Evolutionary conservation across 2,888 invertebrate species (phyloP).

Genomic region (Disparrhopalites patrizii): DNA sequence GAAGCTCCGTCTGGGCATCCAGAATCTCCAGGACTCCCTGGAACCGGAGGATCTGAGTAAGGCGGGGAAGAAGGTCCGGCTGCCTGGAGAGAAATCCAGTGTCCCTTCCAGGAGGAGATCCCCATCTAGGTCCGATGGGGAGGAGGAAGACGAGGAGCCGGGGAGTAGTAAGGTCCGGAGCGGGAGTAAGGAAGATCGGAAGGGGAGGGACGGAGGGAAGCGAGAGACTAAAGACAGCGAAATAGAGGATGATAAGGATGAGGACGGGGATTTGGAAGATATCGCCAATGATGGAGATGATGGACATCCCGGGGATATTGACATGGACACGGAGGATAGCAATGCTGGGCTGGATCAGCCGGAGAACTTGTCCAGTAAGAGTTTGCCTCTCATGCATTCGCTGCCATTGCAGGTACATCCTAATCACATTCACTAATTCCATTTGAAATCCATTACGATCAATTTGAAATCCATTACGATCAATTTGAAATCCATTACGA

Average conservation of each 20-base stretch:
- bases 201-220: background rate
- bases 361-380: constrained; percentile 66
- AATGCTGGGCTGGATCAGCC: constrained; percentile 65
- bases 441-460: background rate
- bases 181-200: constrained; percentile 2
- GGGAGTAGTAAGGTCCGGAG: constrained; percentile 6
- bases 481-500: background rate
- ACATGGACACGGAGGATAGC: constrained; percentile 12
- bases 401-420: constrained; percentile 27
- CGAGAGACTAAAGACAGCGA: constrained; percentile 1
- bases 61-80: background rate
- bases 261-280: constrained; percentile 11
- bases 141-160: background rate
- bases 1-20: constrained; percentile 1
- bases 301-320: background rate
- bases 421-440: background rate
- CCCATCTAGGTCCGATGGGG: background rate
- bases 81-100: background rate
- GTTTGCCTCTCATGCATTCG: constrained; percentile 42
- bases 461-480: background rate
- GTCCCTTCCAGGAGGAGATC: background rate
- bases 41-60: constrained; percentile 20
- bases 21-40: background rate
- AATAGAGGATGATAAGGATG: background rate
- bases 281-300: background rate